Base-by-base conservation (phyloP, 2,113 vertebrate species). In the Formicarius rufipectus region DNA sequence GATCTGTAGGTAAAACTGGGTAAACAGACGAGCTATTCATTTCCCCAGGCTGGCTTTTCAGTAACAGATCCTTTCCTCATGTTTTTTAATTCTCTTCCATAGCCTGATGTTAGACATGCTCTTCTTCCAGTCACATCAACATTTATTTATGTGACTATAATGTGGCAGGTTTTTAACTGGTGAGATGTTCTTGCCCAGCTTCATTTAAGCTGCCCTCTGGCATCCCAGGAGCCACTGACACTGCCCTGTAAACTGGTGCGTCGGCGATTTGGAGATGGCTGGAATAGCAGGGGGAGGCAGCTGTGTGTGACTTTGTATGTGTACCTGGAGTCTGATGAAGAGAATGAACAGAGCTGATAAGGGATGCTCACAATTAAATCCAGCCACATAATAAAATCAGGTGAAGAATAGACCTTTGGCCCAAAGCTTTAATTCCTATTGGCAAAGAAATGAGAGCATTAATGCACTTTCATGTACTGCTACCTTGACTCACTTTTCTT, bases 291-390 rank as follows among this genome's bases (percentile, higher is more conserved):
- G 7, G 27, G 33, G 31, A 58, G 53, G 42, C 15, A 45, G 56
- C 40, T 20, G 18, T 37, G 33, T 73, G 80, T 40, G 63, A 6
- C 71, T 49, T 9, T 76, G 11, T 8, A 9, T 50, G 64, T 73
- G 28, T 53, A 15, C 56, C 63, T 87, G 86, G 77, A 84, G 69
- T 15, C 72, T 71, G 87, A 47, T 24, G 59, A 22, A 42, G 72
- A 91, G 81, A 84, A 86, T 30, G 64, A 93, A 18, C 89, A 91
- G 74, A 78, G 80, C 80, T 84, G 84, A 83, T 86, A 89, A 95
- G 4, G 7, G 75, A 84, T 93, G 72, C 27, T 92, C 27, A 47
- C 87, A 83, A 91, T 94, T 94, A 87, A 94, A 95, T 94, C 87
- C 66, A 76, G 59, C 52, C 69, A 90, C 67, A 6, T 44, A 90